phyloP scores from a whole-genome alignment of 1,140 invertebrate genomes.

The Sinonovacula constricta region DNA sequence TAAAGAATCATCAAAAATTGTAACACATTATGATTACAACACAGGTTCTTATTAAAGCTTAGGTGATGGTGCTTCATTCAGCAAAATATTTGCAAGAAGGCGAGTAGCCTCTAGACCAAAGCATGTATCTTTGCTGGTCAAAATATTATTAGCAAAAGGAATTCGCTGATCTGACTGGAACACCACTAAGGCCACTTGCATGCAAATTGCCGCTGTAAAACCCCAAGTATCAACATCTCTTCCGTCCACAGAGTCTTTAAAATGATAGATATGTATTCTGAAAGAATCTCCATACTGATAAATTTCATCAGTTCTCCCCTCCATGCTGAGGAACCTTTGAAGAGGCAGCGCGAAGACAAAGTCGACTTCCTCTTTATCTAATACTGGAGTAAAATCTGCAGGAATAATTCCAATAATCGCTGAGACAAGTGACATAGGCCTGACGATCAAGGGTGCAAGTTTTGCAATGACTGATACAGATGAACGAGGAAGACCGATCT shows the following conservation, averaged over 20 bases:
- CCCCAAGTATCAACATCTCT: constrained; percentile 16
- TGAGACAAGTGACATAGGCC: constrained; percentile 57
- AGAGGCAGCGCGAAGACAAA: constrained; percentile 57
- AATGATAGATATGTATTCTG: constrained; percentile 6
- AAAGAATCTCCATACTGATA: not conserved
- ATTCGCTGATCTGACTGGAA: constrained; percentile 16
- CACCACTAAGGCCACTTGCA: constrained; percentile 8
- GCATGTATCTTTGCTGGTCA: too few relatives aligned
- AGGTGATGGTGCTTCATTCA: too few relatives aligned
- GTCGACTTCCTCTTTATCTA: constrained; percentile 58
- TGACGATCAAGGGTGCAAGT: constrained; percentile 44
- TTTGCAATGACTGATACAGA: constrained; percentile 55
- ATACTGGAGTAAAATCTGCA: constrained; percentile 49
- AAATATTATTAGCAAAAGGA: too few relatives aligned
- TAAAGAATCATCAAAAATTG: too few relatives aligned
- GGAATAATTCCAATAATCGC: constrained; percentile 62
- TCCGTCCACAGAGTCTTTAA: not conserved
- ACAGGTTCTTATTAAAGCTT: too few relatives aligned
- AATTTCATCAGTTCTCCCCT: not conserved
- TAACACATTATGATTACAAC: too few relatives aligned
- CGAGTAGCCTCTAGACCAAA: too few relatives aligned
- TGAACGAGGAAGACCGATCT: constrained; percentile 54
- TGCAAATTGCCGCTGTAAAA: constrained; percentile 1
- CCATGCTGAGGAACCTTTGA: constrained; percentile 50
- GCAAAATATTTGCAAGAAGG: too few relatives aligned